Evolutionary conservation across 2,888 invertebrate genomes (phyloP).

Genomic region (Tinea trinotella): DNA sequence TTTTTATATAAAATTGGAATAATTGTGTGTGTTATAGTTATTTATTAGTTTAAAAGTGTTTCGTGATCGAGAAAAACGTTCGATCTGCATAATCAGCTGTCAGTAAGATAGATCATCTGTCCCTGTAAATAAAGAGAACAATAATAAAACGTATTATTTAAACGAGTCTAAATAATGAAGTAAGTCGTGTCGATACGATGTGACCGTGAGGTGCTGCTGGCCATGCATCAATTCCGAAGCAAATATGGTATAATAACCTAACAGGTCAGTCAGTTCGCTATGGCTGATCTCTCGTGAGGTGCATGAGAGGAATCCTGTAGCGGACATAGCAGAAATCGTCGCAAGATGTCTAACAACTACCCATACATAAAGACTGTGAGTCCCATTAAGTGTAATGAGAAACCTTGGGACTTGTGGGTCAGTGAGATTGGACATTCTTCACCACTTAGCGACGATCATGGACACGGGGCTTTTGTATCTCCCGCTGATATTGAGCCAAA

Average conservation of each 20-base stretch:
- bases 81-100: constrained; percentile 74
- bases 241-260: constrained; percentile 71
- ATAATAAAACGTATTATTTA: constrained; percentile 58
- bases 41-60: constrained; percentile 59
- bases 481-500: constrained; percentile 46
- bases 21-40: background rate
- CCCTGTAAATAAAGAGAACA: constrained; percentile 70
- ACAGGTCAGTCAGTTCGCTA: constrained; percentile 51
- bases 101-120: constrained; percentile 73
- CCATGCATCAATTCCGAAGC: constrained; percentile 40
- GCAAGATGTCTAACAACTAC: constrained; percentile 61
- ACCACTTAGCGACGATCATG: constrained; percentile 54
- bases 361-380: constrained; percentile 57
- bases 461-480: constrained; percentile 35
- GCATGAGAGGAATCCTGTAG: background rate
- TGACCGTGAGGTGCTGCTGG: constrained; percentile 43
- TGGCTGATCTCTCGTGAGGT: constrained; percentile 57
- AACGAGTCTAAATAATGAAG: constrained; percentile 50
- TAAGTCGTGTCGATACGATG: constrained; percentile 51
- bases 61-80: constrained; percentile 66
- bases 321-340: constrained; percentile 19
- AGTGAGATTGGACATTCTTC: constrained; percentile 63
- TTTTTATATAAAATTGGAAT: constrained; percentile 34
- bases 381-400: constrained; percentile 63
- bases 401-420: constrained; percentile 68